These are phyloP conservation scores for Margaritifera margaritifera DNA, from an alignment of 2,888 invertebrate species.

Conservation along the genomic window DNA sequence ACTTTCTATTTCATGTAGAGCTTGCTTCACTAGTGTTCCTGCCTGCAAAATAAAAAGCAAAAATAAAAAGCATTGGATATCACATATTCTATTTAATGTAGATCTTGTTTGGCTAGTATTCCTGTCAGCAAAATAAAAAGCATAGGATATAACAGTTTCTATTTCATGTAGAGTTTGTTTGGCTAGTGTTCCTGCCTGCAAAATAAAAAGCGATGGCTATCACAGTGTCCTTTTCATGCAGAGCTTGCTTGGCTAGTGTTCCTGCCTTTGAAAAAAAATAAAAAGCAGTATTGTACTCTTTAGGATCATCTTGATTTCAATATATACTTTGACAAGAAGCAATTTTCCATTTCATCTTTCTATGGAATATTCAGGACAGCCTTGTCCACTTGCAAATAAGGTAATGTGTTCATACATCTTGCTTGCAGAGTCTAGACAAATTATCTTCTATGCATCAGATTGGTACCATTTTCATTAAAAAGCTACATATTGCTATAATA, in stretches of 20 bases:
- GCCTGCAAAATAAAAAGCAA: slow-evolving; percentile 40
- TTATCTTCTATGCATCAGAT: too few relatives aligned
- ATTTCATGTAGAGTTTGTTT: slow-evolving; percentile 82
- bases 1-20: slow-evolving; percentile 83
- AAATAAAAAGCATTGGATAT: slow-evolving; percentile 1
- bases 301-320: too few relatives aligned
- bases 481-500: too few relatives aligned
- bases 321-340: too few relatives aligned
- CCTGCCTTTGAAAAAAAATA: too few relatives aligned
- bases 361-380: too few relatives aligned
- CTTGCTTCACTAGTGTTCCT: slow-evolving; percentile 78
- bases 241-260: slow-evolving; percentile 79
- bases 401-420: too few relatives aligned
- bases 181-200: slow-evolving; percentile 73
- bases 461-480: too few relatives aligned
- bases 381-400: too few relatives aligned
- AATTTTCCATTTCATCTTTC: too few relatives aligned
- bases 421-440: too few relatives aligned
- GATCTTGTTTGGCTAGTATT: slow-evolving; percentile 79
- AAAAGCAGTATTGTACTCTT: too few relatives aligned
- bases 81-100: slow-evolving; percentile 82
- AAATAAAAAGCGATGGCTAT: slow-evolving; percentile 2
- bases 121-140: slow-evolving; percentile 74
- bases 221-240: slow-evolving; percentile 84
- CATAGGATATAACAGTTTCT: slow-evolving; percentile 76